Conservation (phyloP, 2,797 vertebrate genomes). For the Epinephelus coioides region DNA sequence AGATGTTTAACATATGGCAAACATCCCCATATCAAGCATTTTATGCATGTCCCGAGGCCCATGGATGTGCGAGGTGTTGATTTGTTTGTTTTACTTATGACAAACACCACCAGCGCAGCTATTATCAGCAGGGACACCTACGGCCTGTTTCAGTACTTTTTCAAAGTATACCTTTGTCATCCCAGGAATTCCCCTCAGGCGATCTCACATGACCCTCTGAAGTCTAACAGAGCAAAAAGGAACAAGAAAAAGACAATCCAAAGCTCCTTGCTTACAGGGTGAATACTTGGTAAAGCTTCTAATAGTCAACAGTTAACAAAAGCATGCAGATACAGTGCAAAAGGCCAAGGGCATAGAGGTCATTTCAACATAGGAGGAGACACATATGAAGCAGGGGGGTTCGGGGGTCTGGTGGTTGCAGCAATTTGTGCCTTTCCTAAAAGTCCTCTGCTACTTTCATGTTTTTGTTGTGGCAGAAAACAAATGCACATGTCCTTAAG, state of each 20-base stretch:
- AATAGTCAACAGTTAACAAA: not conserved
- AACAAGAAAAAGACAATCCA: not conserved
- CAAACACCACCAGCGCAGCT: slow-evolving; percentile 11
- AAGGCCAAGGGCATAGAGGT: not conserved
- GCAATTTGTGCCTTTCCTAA: too few relatives aligned
- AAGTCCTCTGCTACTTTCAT: too few relatives aligned
- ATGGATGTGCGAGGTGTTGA: slow-evolving; percentile 21
- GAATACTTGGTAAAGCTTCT: slow-evolving; percentile 24
- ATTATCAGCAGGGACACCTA: not conserved
- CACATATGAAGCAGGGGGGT: too few relatives aligned
- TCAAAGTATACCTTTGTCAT: not conserved
- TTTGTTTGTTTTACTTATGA: slow-evolving; percentile 27
- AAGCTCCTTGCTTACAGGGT: not conserved
- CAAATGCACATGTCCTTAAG: too few relatives aligned
- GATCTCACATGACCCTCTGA: not conserved
- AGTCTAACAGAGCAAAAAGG: not conserved
- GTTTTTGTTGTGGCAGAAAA: too few relatives aligned
- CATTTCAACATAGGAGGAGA: too few relatives aligned
- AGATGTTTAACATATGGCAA: slow-evolving; percentile 55
- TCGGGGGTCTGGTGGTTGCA: too few relatives aligned
- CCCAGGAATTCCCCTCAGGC: slow-evolving; percentile 1
- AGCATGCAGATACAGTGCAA: not conserved
- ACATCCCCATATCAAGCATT: slow-evolving; percentile 29
- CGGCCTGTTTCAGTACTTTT: not conserved
- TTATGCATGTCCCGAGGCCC: slow-evolving; percentile 24